Evolutionary conservation across 2,888 invertebrate species (phyloP), one percentile per base, ranked within the genome.

Genomic region (Baronia brevicornis): DNA sequence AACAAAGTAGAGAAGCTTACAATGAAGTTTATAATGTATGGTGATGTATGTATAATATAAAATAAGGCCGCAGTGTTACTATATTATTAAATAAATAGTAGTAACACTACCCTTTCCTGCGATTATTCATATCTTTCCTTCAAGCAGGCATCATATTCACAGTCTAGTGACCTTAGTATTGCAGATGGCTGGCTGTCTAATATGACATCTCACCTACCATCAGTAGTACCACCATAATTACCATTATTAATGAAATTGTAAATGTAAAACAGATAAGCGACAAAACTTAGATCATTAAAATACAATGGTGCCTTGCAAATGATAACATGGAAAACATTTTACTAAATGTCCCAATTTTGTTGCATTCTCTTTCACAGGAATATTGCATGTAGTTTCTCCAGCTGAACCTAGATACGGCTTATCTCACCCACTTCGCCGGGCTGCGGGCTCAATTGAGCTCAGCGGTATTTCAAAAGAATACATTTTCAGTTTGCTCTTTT

Each of bases 371-470:
- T 28, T 31, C 31, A 36, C 31, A 30, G 31, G 23, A 36, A 36
- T 36, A 31, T 31, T 36, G 36, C 31, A 36, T 27, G 30, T 9
- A 28, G 19, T 19, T 23, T 15, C 31, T 31, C 10, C 32, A 28
- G 27, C 12, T 15, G 23, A 19, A 36, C 27, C 36, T 11, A 36
- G 36, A 31, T 31, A 36, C 9, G 19, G 20, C 27, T 31, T 36
- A 36, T 36, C 36, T 31, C 23, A 31, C 32, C 27, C 31, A 31
- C 28, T 36, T 36, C 27, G 23, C 31, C 21, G 23, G 11, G 14
- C 31, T 36, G 36, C 31, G 31, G 36, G 31, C 24, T 28, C 31
- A 36, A 36, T 36, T 36, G 31, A 28, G 36, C 27, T 28, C 28
- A 31, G 27, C 28, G 36, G 30, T 20, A 30, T 31, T 36, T 14